Percentiles rank a stretch among this genome's conserved stretches.
Conservation (phyloP, 2,888 invertebrate species). For the Erannis defoliaria region DNA sequence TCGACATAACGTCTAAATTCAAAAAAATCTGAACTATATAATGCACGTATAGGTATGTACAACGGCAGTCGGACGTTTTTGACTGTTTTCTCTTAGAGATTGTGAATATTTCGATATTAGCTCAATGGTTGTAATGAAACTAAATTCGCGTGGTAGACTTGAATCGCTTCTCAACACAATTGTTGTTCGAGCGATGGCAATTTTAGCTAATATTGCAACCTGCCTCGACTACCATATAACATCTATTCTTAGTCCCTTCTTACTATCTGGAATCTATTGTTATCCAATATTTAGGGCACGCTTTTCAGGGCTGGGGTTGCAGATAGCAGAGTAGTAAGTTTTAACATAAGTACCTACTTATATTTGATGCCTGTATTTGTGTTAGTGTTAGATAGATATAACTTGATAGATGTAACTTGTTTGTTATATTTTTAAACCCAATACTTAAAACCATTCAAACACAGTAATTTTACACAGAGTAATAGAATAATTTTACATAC, state of each 20-base stretch:
- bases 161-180: not conserved
- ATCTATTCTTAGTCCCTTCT: not conserved
- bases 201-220: not conserved
- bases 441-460: not conserved
- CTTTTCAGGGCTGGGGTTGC: constrained; percentile 26
- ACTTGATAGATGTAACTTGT: not conserved
- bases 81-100: no score
- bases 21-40: no score
- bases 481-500: no score
- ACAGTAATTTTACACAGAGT: no score
- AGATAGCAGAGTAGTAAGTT: constrained; percentile 30
- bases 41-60: no score
- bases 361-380: constrained; percentile 9
- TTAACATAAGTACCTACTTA: constrained; percentile 3
- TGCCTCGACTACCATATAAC: not conserved
- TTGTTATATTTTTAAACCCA: not conserved
- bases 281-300: constrained; percentile 15
- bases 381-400: constrained; percentile 1
- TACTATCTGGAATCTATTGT: not conserved
- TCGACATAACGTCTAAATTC: no score
- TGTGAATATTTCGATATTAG: no score
- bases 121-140: not conserved
- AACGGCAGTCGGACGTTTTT: no score
- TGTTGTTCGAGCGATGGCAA: not conserved
- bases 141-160: no score